Conservation (phyloP, 2,888 invertebrate genomes). For the Papilio demoleus region DNA sequence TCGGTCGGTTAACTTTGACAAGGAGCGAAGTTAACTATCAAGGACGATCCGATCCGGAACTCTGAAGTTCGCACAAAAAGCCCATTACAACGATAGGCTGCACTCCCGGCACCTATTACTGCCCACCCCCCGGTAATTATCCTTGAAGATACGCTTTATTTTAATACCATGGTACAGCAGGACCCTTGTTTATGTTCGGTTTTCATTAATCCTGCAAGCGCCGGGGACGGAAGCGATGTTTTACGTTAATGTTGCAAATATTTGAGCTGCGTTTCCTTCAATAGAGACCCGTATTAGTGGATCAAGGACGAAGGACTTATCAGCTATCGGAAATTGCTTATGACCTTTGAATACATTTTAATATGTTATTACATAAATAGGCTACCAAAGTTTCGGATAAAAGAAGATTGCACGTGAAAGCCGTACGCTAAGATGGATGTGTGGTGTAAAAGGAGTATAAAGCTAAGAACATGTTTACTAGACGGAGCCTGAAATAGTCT, state of each 20-base stretch:
- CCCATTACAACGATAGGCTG: conserved; percentile 42
- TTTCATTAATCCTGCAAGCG: conserved; percentile 27
- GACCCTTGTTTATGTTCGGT: conserved; percentile 41
- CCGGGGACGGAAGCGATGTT: conserved; percentile 33
- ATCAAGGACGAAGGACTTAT: neutral
- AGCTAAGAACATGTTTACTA: too few relatives aligned
- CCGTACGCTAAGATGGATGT: too few relatives aligned
- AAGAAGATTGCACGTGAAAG: too few relatives aligned
- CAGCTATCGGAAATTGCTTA: neutral
- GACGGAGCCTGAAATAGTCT: too few relatives aligned
- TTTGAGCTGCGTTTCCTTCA: conserved; percentile 21
- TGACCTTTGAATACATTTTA: neutral
- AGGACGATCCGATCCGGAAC: conserved; percentile 34
- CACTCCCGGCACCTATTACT: conserved; percentile 37
- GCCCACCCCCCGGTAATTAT: conserved; percentile 44
- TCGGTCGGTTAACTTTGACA: conserved; percentile 37
- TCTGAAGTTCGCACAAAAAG: conserved; percentile 39
- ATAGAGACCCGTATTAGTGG: conserved; percentile 8
- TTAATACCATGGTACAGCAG: conserved; percentile 31
- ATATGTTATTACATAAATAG: too few relatives aligned
- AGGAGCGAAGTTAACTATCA: conserved; percentile 39
- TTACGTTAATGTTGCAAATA: conserved; percentile 34
- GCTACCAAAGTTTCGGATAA: too few relatives aligned
- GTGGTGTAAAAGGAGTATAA: too few relatives aligned
- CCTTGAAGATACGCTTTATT: conserved; percentile 46